Evolutionary conservation across 2,888 invertebrate species (phyloP).

Genomic region (Diloba caeruleocephala): DNA sequence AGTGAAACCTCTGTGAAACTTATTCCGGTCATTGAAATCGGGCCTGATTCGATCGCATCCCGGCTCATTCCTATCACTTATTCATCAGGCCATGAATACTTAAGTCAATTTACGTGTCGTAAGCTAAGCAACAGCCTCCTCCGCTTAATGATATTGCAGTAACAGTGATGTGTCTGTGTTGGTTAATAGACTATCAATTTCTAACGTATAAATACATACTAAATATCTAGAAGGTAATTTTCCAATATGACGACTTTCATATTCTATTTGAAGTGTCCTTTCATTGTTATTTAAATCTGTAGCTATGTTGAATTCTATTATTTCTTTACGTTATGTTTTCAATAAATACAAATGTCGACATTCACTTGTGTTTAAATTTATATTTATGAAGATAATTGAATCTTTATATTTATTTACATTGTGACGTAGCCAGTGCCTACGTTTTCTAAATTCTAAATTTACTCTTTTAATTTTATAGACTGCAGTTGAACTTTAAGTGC

Average conservation of each 20-base stretch:
- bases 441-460: not conserved
- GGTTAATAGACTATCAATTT: slow-evolving; percentile 54
- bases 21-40: slow-evolving; percentile 78
- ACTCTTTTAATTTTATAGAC: slow-evolving; percentile 12
- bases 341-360: slow-evolving; percentile 9
- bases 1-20: slow-evolving; percentile 63
- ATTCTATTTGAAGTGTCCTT: not conserved
- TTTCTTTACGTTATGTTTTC: not conserved
- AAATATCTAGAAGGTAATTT: slow-evolving; percentile 9
- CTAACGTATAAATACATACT: slow-evolving; percentile 40
- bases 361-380: slow-evolving; percentile 1
- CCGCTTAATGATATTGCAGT: slow-evolving; percentile 76
- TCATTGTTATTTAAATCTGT: not conserved
- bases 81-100: slow-evolving; percentile 83
- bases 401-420: slow-evolving; percentile 13
- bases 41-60: slow-evolving; percentile 76
- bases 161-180: slow-evolving; percentile 59
- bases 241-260: slow-evolving; percentile 13
- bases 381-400: slow-evolving; percentile 6
- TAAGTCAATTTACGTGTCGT: slow-evolving; percentile 78
- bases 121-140: slow-evolving; percentile 69
- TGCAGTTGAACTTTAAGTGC: slow-evolving; percentile 11
- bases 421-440: not conserved
- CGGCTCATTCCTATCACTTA: slow-evolving; percentile 76
- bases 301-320: slow-evolving; percentile 1